Percentiles rank a stretch among this genome's conserved stretches.
Evolutionary conservation across 2,113 vertebrate species (phyloP).

Genomic region (Entosphenus tridentatus): DNA sequence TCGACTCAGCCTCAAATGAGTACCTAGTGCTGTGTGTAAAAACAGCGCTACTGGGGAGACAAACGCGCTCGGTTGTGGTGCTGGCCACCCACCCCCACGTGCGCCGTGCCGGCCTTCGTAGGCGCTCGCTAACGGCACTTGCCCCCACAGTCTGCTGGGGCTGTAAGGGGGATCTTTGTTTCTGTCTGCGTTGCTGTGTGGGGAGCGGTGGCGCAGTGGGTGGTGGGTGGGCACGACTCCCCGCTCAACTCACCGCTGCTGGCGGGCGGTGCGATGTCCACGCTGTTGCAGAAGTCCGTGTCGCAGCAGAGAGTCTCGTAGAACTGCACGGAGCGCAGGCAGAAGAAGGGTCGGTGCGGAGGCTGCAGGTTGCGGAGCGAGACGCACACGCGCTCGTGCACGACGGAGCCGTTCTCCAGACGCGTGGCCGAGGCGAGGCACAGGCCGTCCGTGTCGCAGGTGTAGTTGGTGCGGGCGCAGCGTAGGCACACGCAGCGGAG

Average conservation of each 20-base stretch:
- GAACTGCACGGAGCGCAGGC: constrained; percentile 57
- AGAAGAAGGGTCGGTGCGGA: constrained; percentile 73
- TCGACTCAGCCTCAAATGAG: too few species aligned
- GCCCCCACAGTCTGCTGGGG: too few species aligned
- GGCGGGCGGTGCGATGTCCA: constrained; percentile 46
- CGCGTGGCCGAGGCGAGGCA: constrained; percentile 80
- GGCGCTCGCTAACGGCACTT: too few species aligned
- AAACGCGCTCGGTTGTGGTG: too few species aligned
- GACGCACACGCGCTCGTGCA: constrained; percentile 65
- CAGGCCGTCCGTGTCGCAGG: constrained; percentile 75
- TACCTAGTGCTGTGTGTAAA: too few species aligned
- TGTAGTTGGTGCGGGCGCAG: constrained; percentile 57
- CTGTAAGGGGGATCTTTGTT: too few species aligned
- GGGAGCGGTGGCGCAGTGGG: neutral
- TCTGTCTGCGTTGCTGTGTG: too few species aligned
- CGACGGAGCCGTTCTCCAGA: constrained; percentile 33
- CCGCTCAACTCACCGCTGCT: constrained; percentile 29
- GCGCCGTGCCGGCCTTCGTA: too few species aligned
- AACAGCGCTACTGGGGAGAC: too few species aligned
- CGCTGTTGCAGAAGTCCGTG: constrained; percentile 78
- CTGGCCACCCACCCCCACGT: too few species aligned
- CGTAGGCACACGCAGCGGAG: constrained; percentile 60
- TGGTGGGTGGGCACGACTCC: neutral
- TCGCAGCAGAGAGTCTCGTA: constrained; percentile 92
- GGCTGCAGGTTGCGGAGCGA: constrained; percentile 40